phyloP scores from a whole-genome alignment of 2,888 invertebrate genomes.

The Isotomurus palustris region DNA sequence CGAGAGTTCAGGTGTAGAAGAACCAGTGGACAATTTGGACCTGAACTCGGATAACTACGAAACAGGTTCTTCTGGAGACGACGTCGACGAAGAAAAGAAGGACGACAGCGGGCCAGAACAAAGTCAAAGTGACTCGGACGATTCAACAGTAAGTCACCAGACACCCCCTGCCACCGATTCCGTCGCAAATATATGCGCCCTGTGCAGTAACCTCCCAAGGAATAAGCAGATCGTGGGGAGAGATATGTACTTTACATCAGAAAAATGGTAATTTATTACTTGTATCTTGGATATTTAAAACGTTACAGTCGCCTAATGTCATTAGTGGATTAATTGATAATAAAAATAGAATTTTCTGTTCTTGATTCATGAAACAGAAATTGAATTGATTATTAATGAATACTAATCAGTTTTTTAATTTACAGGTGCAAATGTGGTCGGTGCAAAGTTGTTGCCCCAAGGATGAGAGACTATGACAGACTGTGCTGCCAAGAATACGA shows the following conservation, averaged over 20 bases:
- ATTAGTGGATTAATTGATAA: too few species aligned
- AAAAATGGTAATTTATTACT: too few species aligned
- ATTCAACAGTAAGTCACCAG: not conserved
- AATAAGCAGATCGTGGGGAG: too few species aligned
- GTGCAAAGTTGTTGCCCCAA: conserved; percentile 13
- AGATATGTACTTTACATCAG: not conserved
- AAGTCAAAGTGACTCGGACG: not conserved
- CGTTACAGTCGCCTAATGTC: too few species aligned
- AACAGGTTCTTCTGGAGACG: not conserved
- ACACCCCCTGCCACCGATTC: not conserved
- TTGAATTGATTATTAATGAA: not conserved
- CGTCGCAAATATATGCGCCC: not conserved
- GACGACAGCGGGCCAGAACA: not conserved
- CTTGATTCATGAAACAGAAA: not conserved
- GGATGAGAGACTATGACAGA: conserved; percentile 25
- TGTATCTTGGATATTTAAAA: too few species aligned
- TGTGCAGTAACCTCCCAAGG: conserved; percentile 1
- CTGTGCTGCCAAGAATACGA: conserved; percentile 33
- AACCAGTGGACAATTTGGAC: not conserved
- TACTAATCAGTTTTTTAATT: not conserved
- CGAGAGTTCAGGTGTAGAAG: not conserved
- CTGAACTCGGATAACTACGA: not conserved
- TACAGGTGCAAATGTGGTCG: conserved; percentile 33
- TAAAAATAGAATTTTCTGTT: too few species aligned
- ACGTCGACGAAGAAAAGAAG: too few species aligned